Percentiles rank a stretch among this genome's conserved stretches.
These are phyloP conservation scores for Palaemon carinicauda DNA, from an alignment of 1,140 invertebrate species.

Conservation along the genomic window DNA sequence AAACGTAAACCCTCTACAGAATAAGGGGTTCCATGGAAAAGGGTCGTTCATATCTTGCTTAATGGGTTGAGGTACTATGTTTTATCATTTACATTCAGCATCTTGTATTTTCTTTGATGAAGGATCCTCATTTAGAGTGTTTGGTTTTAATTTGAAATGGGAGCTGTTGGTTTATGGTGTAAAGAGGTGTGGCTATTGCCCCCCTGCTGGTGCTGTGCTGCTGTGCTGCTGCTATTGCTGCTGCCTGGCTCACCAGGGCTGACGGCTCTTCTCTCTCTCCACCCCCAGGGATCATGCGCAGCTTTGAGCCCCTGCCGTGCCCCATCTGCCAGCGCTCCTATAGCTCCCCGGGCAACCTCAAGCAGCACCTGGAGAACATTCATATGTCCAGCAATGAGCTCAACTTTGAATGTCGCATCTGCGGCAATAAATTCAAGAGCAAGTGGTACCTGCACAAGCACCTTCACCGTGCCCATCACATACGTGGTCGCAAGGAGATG, in stretches of 20 bases:
- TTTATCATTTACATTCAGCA: no score
- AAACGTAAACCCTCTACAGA: no score
- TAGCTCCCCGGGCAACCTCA: constrained; percentile 60
- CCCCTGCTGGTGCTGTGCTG: constrained; percentile 23
- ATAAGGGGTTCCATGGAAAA: no score
- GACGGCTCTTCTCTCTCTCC: constrained; percentile 59
- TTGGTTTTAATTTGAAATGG: background rate
- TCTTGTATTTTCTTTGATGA: no score
- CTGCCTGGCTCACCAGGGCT: constrained; percentile 56
- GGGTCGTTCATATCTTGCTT: no score
- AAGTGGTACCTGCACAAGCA: constrained; percentile 60
- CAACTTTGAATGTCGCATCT: constrained; percentile 60
- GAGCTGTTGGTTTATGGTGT: constrained; percentile 50
- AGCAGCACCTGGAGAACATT: constrained; percentile 60
- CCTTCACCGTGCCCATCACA: constrained; percentile 59
- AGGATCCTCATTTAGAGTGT: no score
- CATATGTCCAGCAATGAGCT: constrained; percentile 60
- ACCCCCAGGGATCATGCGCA: constrained; percentile 60
- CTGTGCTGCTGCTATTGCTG: constrained; percentile 53
- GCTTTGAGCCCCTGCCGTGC: constrained; percentile 60
- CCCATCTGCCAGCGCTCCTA: constrained; percentile 60
- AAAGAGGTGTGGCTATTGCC: constrained; percentile 23
- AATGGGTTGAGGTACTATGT: no score
- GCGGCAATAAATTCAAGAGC: constrained; percentile 60
- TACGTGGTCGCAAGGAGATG: constrained; percentile 58